Base-by-base conservation (phyloP, 2,888 invertebrate species). In the Himalopsyche japonica region DNA sequence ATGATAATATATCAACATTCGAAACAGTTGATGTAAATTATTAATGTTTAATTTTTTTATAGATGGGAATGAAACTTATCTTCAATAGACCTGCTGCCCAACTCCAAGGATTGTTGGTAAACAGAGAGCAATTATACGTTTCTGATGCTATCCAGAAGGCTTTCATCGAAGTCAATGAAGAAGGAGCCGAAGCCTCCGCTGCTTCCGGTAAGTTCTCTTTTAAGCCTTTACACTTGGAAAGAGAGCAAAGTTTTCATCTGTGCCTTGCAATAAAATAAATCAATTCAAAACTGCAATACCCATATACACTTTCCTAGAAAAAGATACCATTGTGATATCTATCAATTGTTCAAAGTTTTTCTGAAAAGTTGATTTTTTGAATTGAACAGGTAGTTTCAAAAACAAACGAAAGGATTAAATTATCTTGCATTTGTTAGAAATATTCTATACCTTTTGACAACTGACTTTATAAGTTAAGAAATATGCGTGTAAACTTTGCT, bases 121-220 rank as follows among this genome's bases (percentile, higher is more conserved):
- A 87, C 24, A 82, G 89, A 0, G 91, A 92, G 82, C 88, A 88
- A 0, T 89, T 97, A 24, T 90, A 88, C 82, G 95, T 97, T 3
- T 94, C 94, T 76, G 94, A 95, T 89, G 95, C 95, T 3, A 89
- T 97, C 0, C 97, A 98, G 89, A 97, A 97, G 89, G 95, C 97
- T 0, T 96, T 95, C 88, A 95, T 98, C 88, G 96, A 96, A 88
- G 96, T 98, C 0, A 96, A 97, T 89, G 98, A 98, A 89, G 96
- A 97, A 88, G 98, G 98, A 0, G 95, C 96, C 1, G 97, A 97
- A 89, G 96, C 96, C 0, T 95, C 97, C 64, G 96, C 97, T 3
- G 97, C 96, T 20, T 96, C 97, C 82, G 96, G 97, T 96, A 91
- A 93, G 93, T 48, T 18, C 79, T 47, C 47, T 37, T 5, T 24